Evolutionary conservation across 2,797 vertebrate species (phyloP).

Genomic region (Mionectes olivaceus): DNA sequence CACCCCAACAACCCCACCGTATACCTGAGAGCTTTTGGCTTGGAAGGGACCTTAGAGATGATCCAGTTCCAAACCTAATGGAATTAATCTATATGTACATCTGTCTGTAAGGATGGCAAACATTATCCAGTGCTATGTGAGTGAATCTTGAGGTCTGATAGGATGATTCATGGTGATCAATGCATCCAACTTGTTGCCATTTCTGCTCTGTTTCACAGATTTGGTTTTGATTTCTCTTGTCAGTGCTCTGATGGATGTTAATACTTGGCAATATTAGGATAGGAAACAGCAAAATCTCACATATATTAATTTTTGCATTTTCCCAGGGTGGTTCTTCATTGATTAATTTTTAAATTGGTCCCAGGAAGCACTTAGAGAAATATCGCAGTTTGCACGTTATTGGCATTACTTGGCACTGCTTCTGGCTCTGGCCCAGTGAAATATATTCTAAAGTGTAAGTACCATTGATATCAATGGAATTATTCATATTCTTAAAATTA

Average conservation of each 20-base stretch:
- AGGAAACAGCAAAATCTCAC: constrained; percentile 42
- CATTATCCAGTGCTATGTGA: not conserved
- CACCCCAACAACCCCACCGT: not conserved
- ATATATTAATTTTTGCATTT: constrained; percentile 1
- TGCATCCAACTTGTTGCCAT: constrained; percentile 16
- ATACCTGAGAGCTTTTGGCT: not conserved
- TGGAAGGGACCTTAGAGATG: not conserved
- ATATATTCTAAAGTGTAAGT: constrained; percentile 43
- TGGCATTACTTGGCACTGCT: constrained; percentile 23
- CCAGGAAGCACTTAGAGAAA: constrained; percentile 11
- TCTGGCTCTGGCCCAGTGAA: constrained; percentile 32
- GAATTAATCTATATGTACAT: not conserved
- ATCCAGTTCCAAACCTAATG: not conserved
- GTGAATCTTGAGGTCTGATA: not conserved
- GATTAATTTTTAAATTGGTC: constrained; percentile 34
- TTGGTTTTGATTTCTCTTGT: constrained; percentile 28
- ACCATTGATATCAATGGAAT: constrained; percentile 45
- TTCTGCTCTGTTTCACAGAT: constrained; percentile 41
- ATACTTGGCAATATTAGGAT: constrained; percentile 16
- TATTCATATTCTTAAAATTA: constrained; percentile 64
- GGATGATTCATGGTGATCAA: not conserved
- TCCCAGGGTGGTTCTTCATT: not conserved
- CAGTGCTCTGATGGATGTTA: constrained; percentile 14
- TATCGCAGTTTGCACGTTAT: constrained; percentile 26
- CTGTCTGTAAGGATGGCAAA: not conserved